Base-by-base conservation (phyloP, 2,888 invertebrate genomes). In the Thecocarcelia acutangulata region DNA sequence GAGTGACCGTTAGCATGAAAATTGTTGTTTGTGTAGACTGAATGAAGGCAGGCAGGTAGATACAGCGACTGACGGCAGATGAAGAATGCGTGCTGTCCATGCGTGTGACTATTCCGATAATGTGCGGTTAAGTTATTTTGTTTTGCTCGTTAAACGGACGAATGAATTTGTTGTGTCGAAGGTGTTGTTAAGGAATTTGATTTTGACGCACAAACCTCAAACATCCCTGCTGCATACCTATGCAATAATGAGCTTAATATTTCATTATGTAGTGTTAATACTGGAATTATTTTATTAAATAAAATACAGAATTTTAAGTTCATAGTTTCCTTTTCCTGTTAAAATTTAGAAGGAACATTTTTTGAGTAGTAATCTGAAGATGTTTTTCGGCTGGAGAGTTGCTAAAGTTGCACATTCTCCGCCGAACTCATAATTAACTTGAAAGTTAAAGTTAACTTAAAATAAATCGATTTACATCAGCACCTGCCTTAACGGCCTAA, bases 181-280 rank as follows among this genome's bases (percentile, higher is more conserved):
- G 80, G 78, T 75, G 83, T 83, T 87, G 87, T 87, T 85, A 85
- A 87, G 87, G 89, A 88, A 88, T 89, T 88, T 88, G 87, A 89
- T 89, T 88, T 89, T 88, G 84, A 88, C 89, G 89, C 89, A 87
- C 50, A 37, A 3, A 9, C 28, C 12, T 46, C 8, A n/a, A n/a
- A n/a, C 33, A 3, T 33, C n/a, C 12, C 46, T 86, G 87, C 68
- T 78, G 69, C 70, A 79, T 59, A 48, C 4, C 37, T 40, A 28
- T 4, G 37, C 50, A 50, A 64, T 77, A 81, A 81, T 74, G 69
- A 81, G 73, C 64, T 77, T 52, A 69, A 77, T 61, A 58, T 52
- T 63, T 61, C 42, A 70, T 52, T 19, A 28, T 42, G 40, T 13
- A 40, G 21, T 52, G 19, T 58, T 77, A 50, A 40, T 42, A 58